Evolutionary conservation across 1,140 invertebrate species (phyloP).

Genomic region (Himalopsyche phryganea): DNA sequence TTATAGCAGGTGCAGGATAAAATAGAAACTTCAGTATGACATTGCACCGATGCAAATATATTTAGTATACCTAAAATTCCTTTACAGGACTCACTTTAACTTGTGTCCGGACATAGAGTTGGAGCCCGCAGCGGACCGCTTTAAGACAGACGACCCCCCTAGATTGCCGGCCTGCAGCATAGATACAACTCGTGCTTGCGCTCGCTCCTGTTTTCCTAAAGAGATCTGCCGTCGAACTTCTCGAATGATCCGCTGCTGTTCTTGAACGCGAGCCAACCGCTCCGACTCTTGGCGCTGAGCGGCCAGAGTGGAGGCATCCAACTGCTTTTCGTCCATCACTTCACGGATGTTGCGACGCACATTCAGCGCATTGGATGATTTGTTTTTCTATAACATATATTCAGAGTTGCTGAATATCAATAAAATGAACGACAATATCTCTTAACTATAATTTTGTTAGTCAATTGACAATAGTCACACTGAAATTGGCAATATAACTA

Average conservation of each 20-base stretch:
- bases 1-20: too few relatives aligned
- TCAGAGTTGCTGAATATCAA: too few relatives aligned
- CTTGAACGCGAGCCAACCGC: conserved; percentile 76
- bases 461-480: too few relatives aligned
- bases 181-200: conserved; percentile 64
- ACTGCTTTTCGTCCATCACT: conserved; percentile 87
- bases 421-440: too few relatives aligned
- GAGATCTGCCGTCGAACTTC: conserved; percentile 72
- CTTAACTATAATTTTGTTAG: too few relatives aligned
- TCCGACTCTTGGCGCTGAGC: conserved; percentile 92
- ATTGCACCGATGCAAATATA: too few relatives aligned
- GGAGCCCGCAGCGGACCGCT: conserved; percentile 35
- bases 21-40: too few relatives aligned
- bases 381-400: conserved; percentile 10
- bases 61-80: too few relatives aligned
- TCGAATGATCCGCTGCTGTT: conserved; percentile 75
- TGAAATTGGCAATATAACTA: too few relatives aligned
- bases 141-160: conserved; percentile 57
- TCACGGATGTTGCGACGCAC: conserved; percentile 82
- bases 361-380: conserved; percentile 47
- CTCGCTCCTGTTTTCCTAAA: conserved; percentile 65
- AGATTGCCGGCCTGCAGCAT: conserved; percentile 51
- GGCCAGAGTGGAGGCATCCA: conserved; percentile 87
- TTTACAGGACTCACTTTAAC: conserved; percentile 45
- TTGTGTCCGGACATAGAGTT: conserved; percentile 36